These are phyloP conservation scores for Lasioglossum calceatum DNA, from an alignment of 2,888 invertebrate species.

Conservation along the genomic window DNA sequence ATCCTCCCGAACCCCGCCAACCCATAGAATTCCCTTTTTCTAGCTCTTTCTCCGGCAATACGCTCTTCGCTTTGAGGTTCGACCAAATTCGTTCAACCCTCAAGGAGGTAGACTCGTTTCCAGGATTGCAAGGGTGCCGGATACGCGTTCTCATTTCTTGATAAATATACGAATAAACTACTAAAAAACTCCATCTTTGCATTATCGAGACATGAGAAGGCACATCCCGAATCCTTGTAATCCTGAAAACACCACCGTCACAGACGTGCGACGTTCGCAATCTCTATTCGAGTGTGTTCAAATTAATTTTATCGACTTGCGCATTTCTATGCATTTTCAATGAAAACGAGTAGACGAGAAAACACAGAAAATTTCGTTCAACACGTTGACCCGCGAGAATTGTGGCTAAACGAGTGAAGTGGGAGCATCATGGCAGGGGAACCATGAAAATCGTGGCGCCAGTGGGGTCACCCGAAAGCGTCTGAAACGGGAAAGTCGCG, in stretches of 20 bases:
- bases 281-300: no score
- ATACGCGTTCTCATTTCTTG: no score
- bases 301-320: background rate
- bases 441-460: conserved; percentile 63
- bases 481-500: conserved; percentile 61
- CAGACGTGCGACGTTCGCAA: no score
- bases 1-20: background rate
- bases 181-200: no score
- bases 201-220: no score
- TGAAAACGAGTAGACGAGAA: no score
- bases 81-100: background rate
- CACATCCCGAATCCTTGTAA: no score
- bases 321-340: no score
- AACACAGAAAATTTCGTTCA: background rate
- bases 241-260: no score
- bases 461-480: conserved; percentile 47
- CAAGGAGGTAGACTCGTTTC: no score
- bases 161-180: no score
- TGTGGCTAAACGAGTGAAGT: background rate
- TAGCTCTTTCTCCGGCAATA: background rate
- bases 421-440: background rate
- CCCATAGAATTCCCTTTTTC: background rate
- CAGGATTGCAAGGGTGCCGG: no score
- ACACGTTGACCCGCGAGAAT: background rate
- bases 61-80: background rate